Percentiles rank a stretch among this genome's conserved stretches.
Conservation (phyloP, 2,113 vertebrate genomes). For the Tragelaphus imberbis region DNA sequence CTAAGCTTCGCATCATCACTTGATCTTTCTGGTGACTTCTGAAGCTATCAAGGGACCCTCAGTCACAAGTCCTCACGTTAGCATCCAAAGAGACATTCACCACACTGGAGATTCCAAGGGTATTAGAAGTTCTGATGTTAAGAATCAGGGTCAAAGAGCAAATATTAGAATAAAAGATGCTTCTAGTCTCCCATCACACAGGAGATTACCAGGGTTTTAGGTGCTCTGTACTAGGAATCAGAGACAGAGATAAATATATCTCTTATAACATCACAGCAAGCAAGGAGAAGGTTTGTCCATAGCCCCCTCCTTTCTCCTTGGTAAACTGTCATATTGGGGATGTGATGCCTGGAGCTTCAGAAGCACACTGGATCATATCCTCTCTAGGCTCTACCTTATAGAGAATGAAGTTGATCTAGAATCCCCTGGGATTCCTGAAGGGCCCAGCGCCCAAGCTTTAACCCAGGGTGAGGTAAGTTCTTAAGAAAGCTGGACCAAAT, state of each 20-base stretch:
- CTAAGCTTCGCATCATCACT: not conserved
- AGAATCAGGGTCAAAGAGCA: not conserved
- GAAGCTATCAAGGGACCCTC: not conserved
- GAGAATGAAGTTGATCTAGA: not conserved
- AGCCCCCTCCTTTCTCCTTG: not conserved
- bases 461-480: not conserved
- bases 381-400: not conserved
- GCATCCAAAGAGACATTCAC: not conserved
- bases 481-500: not conserved
- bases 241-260: not conserved
- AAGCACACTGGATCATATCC: rapidly evolving
- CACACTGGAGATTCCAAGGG: not conserved
- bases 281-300: not conserved
- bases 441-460: not conserved
- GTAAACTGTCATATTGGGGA: not conserved
- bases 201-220: not conserved
- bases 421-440: not conserved
- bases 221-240: not conserved
- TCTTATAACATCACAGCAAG: not conserved
- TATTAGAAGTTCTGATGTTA: not conserved
- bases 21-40: not conserved
- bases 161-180: not conserved
- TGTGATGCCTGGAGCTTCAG: not conserved
- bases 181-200: not conserved
- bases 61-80: not conserved